Percentiles rank a stretch among this genome's conserved stretches.
Evolutionary conservation across 2,888 invertebrate species (phyloP).

Genomic region (Noctua janthina): DNA sequence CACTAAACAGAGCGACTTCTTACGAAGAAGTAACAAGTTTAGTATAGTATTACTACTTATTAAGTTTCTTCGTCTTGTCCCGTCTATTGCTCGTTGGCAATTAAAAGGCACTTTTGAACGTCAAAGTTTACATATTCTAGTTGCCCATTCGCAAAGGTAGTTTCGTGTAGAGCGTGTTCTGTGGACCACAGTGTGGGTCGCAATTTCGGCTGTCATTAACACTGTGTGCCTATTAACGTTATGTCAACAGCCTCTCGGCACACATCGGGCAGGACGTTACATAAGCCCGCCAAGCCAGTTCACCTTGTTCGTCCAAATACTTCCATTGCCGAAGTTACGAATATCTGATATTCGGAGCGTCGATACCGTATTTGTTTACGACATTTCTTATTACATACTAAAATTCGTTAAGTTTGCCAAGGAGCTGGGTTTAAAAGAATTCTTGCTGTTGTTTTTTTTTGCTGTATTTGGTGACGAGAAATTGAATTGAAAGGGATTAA

Average conservation of each 20-base stretch:
- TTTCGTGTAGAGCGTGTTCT: not conserved
- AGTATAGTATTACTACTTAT: too few relatives aligned
- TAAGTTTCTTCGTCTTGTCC: too few relatives aligned
- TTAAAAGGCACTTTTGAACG: not conserved
- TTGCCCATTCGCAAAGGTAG: not conserved
- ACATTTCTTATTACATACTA: not conserved
- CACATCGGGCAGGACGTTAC: conserved; percentile 45
- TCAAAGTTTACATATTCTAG: not conserved
- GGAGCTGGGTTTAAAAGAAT: not conserved
- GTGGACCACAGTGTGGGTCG: conserved; percentile 26
- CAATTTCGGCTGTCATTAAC: conserved; percentile 41
- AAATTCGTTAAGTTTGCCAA: not conserved
- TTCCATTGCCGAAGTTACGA: conserved; percentile 41
- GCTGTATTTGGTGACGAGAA: not conserved
- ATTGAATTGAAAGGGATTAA: not conserved
- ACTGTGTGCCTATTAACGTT: conserved; percentile 35
- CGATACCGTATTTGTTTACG: conserved; percentile 5
- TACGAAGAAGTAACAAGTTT: too few relatives aligned
- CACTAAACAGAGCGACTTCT: too few relatives aligned
- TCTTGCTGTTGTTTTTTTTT: not conserved
- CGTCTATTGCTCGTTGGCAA: too few relatives aligned
- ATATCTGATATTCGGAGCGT: conserved; percentile 30
- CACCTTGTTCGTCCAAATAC: conserved; percentile 68
- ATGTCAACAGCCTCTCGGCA: conserved; percentile 51
- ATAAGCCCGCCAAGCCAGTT: conserved; percentile 50